phyloP scores from a whole-genome alignment of 1,140 invertebrate species.

The Zaprionus vittiger region DNA sequence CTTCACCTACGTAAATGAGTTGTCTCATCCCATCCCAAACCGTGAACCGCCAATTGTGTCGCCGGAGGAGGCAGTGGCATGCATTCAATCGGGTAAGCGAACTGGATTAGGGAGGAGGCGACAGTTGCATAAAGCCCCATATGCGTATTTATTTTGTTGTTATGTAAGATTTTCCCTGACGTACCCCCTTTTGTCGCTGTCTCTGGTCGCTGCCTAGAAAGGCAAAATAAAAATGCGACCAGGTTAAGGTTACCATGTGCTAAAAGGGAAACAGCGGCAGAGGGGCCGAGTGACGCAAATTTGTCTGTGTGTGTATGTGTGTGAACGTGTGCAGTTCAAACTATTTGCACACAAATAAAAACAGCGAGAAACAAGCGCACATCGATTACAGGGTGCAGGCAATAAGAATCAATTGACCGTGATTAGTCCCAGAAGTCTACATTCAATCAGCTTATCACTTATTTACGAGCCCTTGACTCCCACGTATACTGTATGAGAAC shows the following conservation, averaged over 20 bases:
- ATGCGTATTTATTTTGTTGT: slow-evolving; percentile 26
- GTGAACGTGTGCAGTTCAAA: slow-evolving; percentile 15
- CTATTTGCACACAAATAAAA: slow-evolving; percentile 10
- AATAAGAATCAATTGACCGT: slow-evolving; percentile 41
- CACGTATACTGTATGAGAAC: slow-evolving; percentile 9
- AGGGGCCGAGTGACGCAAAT: slow-evolving; percentile 55
- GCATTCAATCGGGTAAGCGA: slow-evolving; percentile 86
- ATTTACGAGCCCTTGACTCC: slow-evolving; percentile 22
- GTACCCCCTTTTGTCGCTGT: slow-evolving; percentile 6
- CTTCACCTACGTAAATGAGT: slow-evolving; percentile 86
- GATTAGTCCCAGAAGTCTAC: slow-evolving; percentile 42
- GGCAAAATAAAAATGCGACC: slow-evolving; percentile 43
- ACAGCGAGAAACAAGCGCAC: slow-evolving; percentile 13
- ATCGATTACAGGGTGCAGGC: slow-evolving; percentile 49
- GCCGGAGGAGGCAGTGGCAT: slow-evolving; percentile 85
- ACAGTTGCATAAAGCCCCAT: neutral
- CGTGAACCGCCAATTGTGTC: slow-evolving; percentile 85
- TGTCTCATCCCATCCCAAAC: slow-evolving; percentile 85
- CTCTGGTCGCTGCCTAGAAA: slow-evolving; percentile 17
- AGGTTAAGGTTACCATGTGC: slow-evolving; percentile 22
- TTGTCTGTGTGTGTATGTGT: slow-evolving; percentile 13
- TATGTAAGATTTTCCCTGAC: slow-evolving; percentile 55
- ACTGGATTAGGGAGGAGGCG: slow-evolving; percentile 1
- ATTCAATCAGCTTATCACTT: slow-evolving; percentile 34
- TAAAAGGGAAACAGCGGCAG: neutral